Conservation (phyloP, 2,797 vertebrate species). For the Acanthurus leucopareius region DNA sequence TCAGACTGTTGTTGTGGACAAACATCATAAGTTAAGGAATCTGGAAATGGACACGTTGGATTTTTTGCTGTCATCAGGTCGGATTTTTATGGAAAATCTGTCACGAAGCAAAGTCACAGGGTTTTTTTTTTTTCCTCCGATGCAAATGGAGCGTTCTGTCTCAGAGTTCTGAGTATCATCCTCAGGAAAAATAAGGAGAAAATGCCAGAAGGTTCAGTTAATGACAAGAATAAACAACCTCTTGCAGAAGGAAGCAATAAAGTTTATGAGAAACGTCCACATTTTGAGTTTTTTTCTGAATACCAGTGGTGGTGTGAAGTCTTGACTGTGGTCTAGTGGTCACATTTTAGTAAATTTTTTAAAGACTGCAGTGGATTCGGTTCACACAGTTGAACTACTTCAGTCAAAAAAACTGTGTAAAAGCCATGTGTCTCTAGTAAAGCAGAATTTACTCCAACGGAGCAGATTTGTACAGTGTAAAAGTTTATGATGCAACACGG, state of each 20-base stretch:
- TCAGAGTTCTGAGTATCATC: slow-evolving; percentile 5
- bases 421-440: too few relatives aligned
- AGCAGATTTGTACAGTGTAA: too few relatives aligned
- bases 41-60: not conserved
- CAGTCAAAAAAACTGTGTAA: too few relatives aligned
- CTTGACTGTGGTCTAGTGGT: not conserved
- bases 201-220: slow-evolving; percentile 1
- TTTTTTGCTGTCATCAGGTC: slow-evolving; percentile 47
- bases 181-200: not conserved
- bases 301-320: not conserved
- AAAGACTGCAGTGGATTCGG: not conserved
- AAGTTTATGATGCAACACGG: not conserved
- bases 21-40: slow-evolving; percentile 23
- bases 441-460: not conserved
- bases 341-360: not conserved
- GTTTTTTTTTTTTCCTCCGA: slow-evolving; percentile 1
- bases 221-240: not conserved
- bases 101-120: slow-evolving; percentile 16
- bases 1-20: slow-evolving; percentile 44
- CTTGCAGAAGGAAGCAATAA: not conserved
- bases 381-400: not conserved
- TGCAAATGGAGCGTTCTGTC: slow-evolving; percentile 2
- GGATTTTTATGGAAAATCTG: slow-evolving; percentile 52
- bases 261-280: not conserved
- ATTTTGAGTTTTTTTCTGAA: not conserved